Percentiles rank a stretch among this genome's conserved stretches.
Conservation (phyloP, 1,140 invertebrate species). For the Carposina sasakii region DNA sequence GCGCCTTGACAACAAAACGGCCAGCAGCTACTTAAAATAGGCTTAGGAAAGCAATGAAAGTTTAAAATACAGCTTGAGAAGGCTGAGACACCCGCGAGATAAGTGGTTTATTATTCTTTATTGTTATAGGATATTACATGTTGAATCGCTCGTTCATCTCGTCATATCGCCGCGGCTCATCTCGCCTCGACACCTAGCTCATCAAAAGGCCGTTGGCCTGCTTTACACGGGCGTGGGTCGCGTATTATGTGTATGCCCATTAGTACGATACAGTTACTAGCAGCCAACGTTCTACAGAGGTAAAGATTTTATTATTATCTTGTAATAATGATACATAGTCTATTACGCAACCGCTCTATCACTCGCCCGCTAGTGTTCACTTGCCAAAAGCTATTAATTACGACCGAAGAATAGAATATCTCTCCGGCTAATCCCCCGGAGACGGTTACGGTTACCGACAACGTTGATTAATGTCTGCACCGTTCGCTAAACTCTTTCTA, state of each 20-base stretch:
- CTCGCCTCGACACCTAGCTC: conserved; percentile 31
- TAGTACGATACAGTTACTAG: conserved; percentile 35
- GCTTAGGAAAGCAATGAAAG: conserved; percentile 19
- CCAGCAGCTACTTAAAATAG: conserved; percentile 15
- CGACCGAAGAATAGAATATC: conserved; percentile 66
- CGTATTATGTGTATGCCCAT: conserved; percentile 35
- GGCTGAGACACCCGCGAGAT: conserved; percentile 21
- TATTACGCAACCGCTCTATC: conserved; percentile 47
- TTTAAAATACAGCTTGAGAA: conserved; percentile 21
- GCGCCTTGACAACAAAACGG: conserved; percentile 23
- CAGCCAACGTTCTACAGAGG: conserved; percentile 32
- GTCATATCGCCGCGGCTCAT: conserved; percentile 24
- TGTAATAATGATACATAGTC: conserved; percentile 52
- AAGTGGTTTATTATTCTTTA: conserved; percentile 27
- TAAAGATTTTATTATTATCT: conserved; percentile 38
- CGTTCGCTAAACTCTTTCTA: conserved; percentile 52
- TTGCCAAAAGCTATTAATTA: conserved; percentile 72
- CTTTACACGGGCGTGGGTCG: conserved; percentile 43
- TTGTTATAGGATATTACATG: conserved; percentile 20
- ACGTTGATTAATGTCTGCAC: conserved; percentile 64
- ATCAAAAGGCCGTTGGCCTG: conserved; percentile 46
- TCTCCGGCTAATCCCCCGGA: conserved; percentile 59
- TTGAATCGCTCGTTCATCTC: conserved; percentile 29
- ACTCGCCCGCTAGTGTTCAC: conserved; percentile 35
- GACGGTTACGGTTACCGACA: conserved; percentile 65